Evolutionary conservation across 92 coral and sea anemone genomes (phyloP).

Genomic region (Diadumene lineata): DNA sequence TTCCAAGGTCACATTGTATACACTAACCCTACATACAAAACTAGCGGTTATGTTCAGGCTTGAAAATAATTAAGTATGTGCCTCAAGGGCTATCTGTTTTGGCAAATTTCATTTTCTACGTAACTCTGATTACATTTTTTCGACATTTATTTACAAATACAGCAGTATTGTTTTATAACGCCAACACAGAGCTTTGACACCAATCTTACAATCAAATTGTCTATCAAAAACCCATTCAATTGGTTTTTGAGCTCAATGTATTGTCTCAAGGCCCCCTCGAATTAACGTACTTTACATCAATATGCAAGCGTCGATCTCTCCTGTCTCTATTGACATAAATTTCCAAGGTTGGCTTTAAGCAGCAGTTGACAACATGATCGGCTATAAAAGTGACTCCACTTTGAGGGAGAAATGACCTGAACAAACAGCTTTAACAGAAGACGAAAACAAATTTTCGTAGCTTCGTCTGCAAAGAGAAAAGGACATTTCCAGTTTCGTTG

Average conservation of each 20-base stretch:
- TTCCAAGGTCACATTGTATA: too few relatives aligned
- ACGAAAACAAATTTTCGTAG: too few relatives aligned
- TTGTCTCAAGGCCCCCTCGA: slow-evolving; percentile 31
- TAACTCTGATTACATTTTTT: not conserved
- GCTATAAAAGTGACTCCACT: too few relatives aligned
- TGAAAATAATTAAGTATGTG: not conserved
- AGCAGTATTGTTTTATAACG: too few relatives aligned
- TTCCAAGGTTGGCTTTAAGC: slow-evolving; percentile 13
- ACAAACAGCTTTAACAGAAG: too few relatives aligned
- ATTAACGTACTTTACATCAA: slow-evolving; percentile 14
- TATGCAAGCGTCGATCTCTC: not conserved
- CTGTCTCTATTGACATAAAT: slow-evolving; percentile 14
- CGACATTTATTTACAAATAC: not conserved
- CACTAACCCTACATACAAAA: not conserved
- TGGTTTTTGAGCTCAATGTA: slow-evolving; percentile 3
- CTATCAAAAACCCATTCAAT: slow-evolving; percentile 7
- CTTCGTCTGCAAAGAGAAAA: not conserved
- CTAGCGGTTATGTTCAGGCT: not conserved
- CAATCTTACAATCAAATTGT: not conserved
- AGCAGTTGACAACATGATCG: too few relatives aligned
- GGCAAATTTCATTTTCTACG: not conserved
- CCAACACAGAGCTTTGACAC: not conserved
- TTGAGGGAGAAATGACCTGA: too few relatives aligned
- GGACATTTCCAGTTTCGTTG: not conserved
- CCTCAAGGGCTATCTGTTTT: not conserved